phyloP scores from a whole-genome alignment of 2,113 vertebrate species.

The Psephotus haematonotus region DNA sequence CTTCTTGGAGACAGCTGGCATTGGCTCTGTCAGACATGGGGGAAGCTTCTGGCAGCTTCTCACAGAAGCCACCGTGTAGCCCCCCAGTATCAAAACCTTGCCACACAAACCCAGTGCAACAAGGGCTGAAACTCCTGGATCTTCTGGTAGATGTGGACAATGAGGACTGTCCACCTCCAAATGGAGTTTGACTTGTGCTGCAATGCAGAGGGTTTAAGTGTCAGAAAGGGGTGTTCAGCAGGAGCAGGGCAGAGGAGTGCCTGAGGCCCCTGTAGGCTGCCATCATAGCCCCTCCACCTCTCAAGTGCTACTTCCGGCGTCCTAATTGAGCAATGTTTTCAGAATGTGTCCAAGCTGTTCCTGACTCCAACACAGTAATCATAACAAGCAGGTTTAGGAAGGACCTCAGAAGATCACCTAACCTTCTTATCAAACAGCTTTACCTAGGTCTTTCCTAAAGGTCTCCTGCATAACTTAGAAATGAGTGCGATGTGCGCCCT shows the following conservation, averaged over 20 bases:
- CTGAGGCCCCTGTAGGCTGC: neutral
- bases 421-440: neutral
- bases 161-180: fast-evolving
- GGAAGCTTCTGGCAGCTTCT: neutral
- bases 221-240: neutral
- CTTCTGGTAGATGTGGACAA: neutral
- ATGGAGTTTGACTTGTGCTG: neutral
- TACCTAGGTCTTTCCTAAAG: neutral
- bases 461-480: neutral
- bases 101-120: neutral
- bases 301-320: neutral
- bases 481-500: fast-evolving
- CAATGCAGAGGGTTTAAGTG: neutral
- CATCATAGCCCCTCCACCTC: neutral
- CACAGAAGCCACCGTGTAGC: neutral
- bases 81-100: neutral
- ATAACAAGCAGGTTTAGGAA: neutral
- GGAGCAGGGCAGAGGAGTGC: neutral
- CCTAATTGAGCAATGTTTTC: fast-evolving
- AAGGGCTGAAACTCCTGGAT: neutral
- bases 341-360: neutral
- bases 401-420: neutral
- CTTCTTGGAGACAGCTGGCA: fast-evolving
- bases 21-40: neutral
- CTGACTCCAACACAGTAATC: fast-evolving